Evolutionary conservation across 2,888 invertebrate species (phyloP).

Genomic region (Camptogramma bilineatum): DNA sequence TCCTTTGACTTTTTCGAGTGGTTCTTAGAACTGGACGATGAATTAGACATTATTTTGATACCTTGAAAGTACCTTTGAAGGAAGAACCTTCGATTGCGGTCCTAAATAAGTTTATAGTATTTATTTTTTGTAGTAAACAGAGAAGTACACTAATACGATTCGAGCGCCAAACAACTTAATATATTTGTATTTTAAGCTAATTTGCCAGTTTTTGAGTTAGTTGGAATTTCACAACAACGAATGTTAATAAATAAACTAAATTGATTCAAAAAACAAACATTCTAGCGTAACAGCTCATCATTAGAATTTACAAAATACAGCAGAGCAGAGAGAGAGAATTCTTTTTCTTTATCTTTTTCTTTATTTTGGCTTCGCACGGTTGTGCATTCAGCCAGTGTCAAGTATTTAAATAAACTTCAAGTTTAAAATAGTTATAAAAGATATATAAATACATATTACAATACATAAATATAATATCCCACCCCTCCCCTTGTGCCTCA

Average conservation of each 20-base stretch:
- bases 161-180: neutral
- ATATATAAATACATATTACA: too few relatives aligned
- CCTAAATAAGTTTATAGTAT: neutral
- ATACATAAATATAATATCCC: too few relatives aligned
- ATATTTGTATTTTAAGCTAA: neutral
- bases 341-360: too few relatives aligned
- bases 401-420: too few relatives aligned
- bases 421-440: too few relatives aligned
- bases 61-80: neutral
- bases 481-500: too few relatives aligned
- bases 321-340: too few relatives aligned
- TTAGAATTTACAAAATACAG: neutral
- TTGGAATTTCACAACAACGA: neutral
- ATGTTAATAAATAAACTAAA: neutral
- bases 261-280: too few relatives aligned
- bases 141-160: neutral
- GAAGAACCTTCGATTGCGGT: neutral
- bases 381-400: too few relatives aligned
- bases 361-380: too few relatives aligned
- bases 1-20: slow-evolving; percentile 68
- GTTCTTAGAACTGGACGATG: slow-evolving; percentile 69
- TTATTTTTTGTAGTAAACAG: neutral
- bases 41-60: slow-evolving; percentile 66
- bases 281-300: too few relatives aligned
- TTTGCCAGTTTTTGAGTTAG: neutral